These are phyloP conservation scores for Drosophila seclusa DNA, from an alignment of 2,888 invertebrate species.

Conservation along the genomic window DNA sequence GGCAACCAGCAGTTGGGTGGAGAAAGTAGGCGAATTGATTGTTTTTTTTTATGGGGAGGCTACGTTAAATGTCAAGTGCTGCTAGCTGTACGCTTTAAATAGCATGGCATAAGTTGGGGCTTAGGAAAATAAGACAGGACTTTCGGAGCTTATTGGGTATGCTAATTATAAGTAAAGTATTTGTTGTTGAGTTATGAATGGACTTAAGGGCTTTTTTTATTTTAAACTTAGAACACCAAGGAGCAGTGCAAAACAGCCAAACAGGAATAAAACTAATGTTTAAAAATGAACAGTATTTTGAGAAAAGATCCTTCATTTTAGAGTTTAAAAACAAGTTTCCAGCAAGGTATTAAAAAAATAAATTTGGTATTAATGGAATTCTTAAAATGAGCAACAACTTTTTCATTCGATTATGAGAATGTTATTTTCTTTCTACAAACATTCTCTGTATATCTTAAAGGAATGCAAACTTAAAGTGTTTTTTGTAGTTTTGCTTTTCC, in stretches of 20 bases:
- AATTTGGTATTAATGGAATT: background rate
- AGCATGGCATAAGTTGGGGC: conserved; percentile 5
- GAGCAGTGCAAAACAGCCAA: background rate
- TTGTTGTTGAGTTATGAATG: background rate
- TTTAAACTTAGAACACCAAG: background rate
- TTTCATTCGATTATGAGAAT: background rate
- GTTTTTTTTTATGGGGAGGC: conserved; percentile 1
- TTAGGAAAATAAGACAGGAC: background rate
- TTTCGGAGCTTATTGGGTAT: background rate
- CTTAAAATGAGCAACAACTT: background rate
- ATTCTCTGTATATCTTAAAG: background rate
- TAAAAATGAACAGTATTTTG: background rate
- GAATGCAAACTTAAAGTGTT: background rate
- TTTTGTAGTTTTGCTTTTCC: background rate
- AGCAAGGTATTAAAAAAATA: too few relatives aligned
- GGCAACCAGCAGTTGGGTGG: conserved; percentile 9
- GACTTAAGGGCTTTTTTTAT: background rate
- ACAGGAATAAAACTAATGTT: background rate
- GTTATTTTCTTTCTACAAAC: background rate
- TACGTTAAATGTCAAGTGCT: conserved; percentile 32
- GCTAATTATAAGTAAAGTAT: background rate
- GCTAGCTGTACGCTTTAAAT: conserved; percentile 14
- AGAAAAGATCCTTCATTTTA: background rate
- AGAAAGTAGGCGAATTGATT: conserved; percentile 41
- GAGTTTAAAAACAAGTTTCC: background rate